A percentile compares a stretch with the other conserved stretches of the same genome.
Conservation (phyloP, 2,797 vertebrate genomes). For the Macrochelys suwanniensis region DNA sequence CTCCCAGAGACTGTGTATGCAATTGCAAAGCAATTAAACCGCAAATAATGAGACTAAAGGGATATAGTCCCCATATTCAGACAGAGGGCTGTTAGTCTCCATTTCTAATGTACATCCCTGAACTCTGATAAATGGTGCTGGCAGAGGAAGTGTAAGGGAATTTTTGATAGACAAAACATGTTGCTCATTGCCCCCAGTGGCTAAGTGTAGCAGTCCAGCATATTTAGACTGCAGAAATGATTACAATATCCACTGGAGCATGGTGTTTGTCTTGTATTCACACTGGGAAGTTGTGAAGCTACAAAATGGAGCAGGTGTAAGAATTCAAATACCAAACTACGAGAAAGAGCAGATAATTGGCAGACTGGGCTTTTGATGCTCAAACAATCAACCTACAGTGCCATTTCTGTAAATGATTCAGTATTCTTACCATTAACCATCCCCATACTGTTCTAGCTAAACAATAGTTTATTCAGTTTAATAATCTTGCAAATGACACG, state of each 20-base stretch:
- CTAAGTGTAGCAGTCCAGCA: not conserved
- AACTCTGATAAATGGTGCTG: not conserved
- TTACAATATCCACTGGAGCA: not conserved
- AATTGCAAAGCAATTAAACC: not conserved
- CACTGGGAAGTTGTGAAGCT: not conserved
- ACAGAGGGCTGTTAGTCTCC: not conserved
- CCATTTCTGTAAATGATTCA: not conserved
- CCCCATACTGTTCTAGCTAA: not conserved
- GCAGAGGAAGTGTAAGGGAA: not conserved
- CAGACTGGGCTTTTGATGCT: not conserved
- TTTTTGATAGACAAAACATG: not conserved
- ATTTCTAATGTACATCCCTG: not conserved
- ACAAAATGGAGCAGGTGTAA: not conserved
- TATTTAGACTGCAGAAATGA: not conserved
- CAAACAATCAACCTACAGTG: not conserved
- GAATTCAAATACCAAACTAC: not conserved
- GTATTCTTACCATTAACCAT: not conserved
- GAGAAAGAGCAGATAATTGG: not conserved
- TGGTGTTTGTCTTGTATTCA: not conserved
- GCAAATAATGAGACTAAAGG: not conserved
- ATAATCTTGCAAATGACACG: not conserved
- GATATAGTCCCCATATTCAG: not conserved
- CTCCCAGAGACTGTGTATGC: fast-evolving
- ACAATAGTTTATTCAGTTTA: not conserved
- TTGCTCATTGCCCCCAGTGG: not conserved